phyloP scores from a whole-genome alignment of 2,113 vertebrate genomes.

The Cygnus atratus region DNA sequence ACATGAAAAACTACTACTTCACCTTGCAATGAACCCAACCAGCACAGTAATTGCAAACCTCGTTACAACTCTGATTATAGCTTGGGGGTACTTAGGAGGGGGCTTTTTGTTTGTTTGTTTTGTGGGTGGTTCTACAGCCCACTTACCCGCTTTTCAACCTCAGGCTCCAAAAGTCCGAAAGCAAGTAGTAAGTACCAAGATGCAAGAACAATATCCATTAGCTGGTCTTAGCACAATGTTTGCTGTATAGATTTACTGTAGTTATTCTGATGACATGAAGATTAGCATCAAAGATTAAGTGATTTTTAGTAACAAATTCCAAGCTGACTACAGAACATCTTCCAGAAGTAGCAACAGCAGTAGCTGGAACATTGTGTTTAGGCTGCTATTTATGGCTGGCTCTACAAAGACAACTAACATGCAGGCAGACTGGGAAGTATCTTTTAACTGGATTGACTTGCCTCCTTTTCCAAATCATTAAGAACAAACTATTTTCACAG shows the following conservation, averaged over 20 bases:
- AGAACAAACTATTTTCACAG: neutral
- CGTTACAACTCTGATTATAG: neutral
- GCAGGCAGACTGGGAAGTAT: neutral
- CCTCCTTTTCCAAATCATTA: neutral
- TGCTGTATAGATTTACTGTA: neutral
- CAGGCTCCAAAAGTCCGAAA: neutral
- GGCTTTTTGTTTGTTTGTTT: neutral
- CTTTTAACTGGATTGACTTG: neutral
- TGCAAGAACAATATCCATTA: neutral
- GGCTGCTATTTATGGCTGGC: neutral
- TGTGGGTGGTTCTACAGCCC: too few relatives aligned
- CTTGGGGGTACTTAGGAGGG: rapidly evolving
- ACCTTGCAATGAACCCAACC: neutral
- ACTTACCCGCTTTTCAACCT: neutral
- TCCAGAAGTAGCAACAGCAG: neutral
- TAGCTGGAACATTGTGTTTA: neutral
- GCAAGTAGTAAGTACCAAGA: neutral
- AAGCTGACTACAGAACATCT: neutral
- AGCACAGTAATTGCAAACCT: neutral
- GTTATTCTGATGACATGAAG: neutral
- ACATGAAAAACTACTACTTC: neutral
- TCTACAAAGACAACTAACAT: neutral
- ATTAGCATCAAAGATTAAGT: neutral
- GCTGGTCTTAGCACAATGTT: rapidly evolving
- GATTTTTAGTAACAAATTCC: neutral